These are phyloP conservation scores for Serrognathus titanus DNA, from an alignment of 2,888 invertebrate genomes.

Conservation along the genomic window DNA sequence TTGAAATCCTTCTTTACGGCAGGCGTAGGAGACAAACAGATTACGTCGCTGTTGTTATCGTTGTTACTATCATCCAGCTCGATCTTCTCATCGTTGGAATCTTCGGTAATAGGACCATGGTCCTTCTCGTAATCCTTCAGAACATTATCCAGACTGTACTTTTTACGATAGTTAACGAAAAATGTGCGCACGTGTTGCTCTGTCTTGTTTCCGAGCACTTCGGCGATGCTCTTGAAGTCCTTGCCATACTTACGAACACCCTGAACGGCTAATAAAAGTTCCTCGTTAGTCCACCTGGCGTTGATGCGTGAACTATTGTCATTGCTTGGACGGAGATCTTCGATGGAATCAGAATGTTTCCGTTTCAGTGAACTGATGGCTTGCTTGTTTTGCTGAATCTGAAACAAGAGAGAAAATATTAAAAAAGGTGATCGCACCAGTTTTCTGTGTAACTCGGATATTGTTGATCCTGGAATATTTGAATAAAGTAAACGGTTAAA, in stretches of 20 bases:
- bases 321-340: constrained; percentile 44
- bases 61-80: constrained; percentile 35
- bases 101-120: constrained; percentile 53
- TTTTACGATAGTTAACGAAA: constrained; percentile 85
- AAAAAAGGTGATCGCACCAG: neutral
- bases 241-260: constrained; percentile 77
- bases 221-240: constrained; percentile 91
- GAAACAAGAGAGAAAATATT: constrained; percentile 38
- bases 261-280: constrained; percentile 84
- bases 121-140: constrained; percentile 83
- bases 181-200: constrained; percentile 90
- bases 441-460: no score
- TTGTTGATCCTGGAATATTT: no score
- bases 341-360: constrained; percentile 57
- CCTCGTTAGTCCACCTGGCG: constrained; percentile 90
- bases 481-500: no score
- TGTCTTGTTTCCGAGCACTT: constrained; percentile 91
- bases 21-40: constrained; percentile 49
- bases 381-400: constrained; percentile 96
- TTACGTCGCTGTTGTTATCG: constrained; percentile 43
- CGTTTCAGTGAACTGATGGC: constrained; percentile 82
- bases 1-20: constrained; percentile 38
- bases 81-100: constrained; percentile 31
- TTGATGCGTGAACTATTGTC: constrained; percentile 61
- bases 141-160: constrained; percentile 83